Percentiles rank a stretch among this genome's conserved stretches.
phyloP scores from a whole-genome alignment of 2,888 invertebrate species.

The Cataglyphis albicans region DNA sequence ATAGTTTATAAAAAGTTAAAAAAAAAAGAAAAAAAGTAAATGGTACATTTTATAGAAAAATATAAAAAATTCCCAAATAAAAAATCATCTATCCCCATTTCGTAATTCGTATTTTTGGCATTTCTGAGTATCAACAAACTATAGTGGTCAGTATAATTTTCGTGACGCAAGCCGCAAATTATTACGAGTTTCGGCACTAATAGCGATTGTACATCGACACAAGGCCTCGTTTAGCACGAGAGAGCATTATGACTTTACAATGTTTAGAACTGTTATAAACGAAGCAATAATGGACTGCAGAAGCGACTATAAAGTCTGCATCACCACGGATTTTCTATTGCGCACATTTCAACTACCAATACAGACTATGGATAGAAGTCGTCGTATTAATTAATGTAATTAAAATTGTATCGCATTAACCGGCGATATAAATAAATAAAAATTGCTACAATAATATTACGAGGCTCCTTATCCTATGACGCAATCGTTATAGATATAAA shows the following conservation, averaged over 20 bases:
- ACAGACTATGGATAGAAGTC: constrained; percentile 1
- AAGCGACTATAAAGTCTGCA: constrained; percentile 81
- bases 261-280: constrained; percentile 85
- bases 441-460: not conserved
- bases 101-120: constrained; percentile 39
- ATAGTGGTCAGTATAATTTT: constrained; percentile 62
- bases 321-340: constrained; percentile 22
- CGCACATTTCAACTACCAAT: constrained; percentile 9
- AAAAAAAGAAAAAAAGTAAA: not conserved
- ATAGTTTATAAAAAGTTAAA: not conserved
- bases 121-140: constrained; percentile 47
- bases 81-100: not conserved
- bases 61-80: not conserved
- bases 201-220: constrained; percentile 67
- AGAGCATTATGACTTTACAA: constrained; percentile 82
- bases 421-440: not conserved
- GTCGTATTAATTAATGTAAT: constrained; percentile 7
- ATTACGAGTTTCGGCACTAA: constrained; percentile 67
- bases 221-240: constrained; percentile 75
- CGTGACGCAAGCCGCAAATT: constrained; percentile 76
- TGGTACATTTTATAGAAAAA: not conserved
- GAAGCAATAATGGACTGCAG: constrained; percentile 85
- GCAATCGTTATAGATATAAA: not conserved
- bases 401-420: not conserved
- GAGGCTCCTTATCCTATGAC: not conserved